These are phyloP conservation scores for Dioctria linearis DNA, from an alignment of 2,888 invertebrate genomes.

Conservation along the genomic window DNA sequence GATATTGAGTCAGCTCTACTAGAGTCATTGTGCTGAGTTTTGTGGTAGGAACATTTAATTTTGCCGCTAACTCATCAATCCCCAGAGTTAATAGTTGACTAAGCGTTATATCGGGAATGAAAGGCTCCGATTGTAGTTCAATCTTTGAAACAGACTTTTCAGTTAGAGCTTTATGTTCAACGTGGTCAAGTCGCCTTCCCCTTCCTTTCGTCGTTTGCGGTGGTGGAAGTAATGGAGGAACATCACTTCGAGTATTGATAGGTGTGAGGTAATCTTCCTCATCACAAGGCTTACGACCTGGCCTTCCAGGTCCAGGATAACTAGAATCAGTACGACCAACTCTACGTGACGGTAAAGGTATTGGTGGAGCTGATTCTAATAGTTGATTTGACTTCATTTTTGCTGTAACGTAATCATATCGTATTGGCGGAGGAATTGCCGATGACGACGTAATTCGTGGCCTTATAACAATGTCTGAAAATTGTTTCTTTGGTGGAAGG, in stretches of 20 bases:
- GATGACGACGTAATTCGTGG: slow-evolving; percentile 64
- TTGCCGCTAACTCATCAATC: slow-evolving; percentile 83
- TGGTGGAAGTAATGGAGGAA: slow-evolving; percentile 72
- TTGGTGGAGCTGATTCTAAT: slow-evolving; percentile 72
- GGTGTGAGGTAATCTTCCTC: slow-evolving; percentile 83
- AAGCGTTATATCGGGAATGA: slow-evolving; percentile 80
- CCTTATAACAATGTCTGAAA: slow-evolving; percentile 74
- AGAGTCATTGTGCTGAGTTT: slow-evolving; percentile 89
- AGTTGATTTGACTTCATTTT: slow-evolving; percentile 57
- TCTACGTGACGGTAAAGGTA: slow-evolving; percentile 75
- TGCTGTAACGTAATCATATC: slow-evolving; percentile 67
- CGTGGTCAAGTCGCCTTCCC: slow-evolving; percentile 62
- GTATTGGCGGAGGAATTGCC: slow-evolving; percentile 60
- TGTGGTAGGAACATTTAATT: slow-evolving; percentile 82
- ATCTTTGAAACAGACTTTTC: slow-evolving; percentile 1
- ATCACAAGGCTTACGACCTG: slow-evolving; percentile 72
- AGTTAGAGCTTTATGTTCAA: slow-evolving; percentile 65
- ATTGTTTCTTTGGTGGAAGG: slow-evolving; percentile 80
- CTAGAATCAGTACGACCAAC: slow-evolving; percentile 72
- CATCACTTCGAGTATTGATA: slow-evolving; percentile 68
- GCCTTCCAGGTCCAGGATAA: slow-evolving; percentile 72
- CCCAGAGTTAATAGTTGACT: slow-evolving; percentile 87
- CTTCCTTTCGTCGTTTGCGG: slow-evolving; percentile 69
- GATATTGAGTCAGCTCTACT: slow-evolving; percentile 86
- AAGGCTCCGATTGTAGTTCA: slow-evolving; percentile 61